These are phyloP conservation scores for Aleiodes leptofemur DNA, from an alignment of 2,888 invertebrate genomes.

Conservation along the genomic window DNA sequence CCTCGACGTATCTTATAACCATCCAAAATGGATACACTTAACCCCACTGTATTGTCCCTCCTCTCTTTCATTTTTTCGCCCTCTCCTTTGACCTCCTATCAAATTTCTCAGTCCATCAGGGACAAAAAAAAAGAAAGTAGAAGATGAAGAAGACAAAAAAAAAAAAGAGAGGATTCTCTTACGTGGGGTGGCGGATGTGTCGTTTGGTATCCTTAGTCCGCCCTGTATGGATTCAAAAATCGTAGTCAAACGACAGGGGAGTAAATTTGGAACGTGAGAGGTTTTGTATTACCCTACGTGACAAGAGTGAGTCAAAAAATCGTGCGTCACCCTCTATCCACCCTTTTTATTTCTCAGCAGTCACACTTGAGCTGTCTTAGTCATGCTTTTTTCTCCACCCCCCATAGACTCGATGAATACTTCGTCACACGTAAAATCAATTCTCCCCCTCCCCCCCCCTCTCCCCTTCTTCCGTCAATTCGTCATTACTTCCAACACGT, in stretches of 20 bases:
- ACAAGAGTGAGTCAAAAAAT: constrained; percentile 36
- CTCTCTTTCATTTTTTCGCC: neutral
- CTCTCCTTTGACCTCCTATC: constrained; percentile 35
- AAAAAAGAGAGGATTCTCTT: constrained; percentile 15
- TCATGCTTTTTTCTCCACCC: constrained; percentile 40
- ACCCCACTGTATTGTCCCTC: constrained; percentile 31
- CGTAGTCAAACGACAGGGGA: constrained; percentile 33
- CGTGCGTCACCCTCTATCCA: constrained; percentile 26
- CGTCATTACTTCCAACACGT: neutral
- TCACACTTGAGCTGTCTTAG: constrained; percentile 41
- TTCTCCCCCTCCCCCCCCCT: neutral
- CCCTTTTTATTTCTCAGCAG: constrained; percentile 20
- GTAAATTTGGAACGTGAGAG: constrained; percentile 19
- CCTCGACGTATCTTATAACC: constrained; percentile 39
- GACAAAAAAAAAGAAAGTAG: neutral
- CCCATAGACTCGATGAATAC: constrained; percentile 30
- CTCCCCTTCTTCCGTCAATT: neutral
- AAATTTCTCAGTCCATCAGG: constrained; percentile 44
- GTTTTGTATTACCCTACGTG: constrained; percentile 32
- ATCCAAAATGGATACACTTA: constrained; percentile 42
- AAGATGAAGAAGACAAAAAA: constrained; percentile 1
- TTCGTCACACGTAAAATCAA: constrained; percentile 9
- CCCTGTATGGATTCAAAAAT: constrained; percentile 46
- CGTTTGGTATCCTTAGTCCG: constrained; percentile 4
- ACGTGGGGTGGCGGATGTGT: constrained; percentile 31